Base-by-base conservation (phyloP, 2,113 vertebrate genomes). In the Saguinus imperator region DNA sequence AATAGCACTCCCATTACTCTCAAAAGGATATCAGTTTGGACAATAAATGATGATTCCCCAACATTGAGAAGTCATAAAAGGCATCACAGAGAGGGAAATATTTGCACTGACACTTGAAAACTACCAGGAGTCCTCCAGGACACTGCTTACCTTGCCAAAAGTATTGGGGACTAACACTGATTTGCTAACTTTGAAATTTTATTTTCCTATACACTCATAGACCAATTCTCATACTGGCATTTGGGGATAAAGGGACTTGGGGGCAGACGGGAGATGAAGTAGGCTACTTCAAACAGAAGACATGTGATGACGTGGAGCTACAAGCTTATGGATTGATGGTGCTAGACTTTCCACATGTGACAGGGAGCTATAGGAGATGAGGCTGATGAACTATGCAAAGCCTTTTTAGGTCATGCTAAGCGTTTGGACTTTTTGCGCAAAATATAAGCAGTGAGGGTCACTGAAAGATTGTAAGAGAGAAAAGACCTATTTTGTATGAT, bases 111-210 rank as follows among this genome's bases (percentile, higher is more conserved):
- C 29, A n/a, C 37, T 89, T 9, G 9, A 45, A 85, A 72, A 35
- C 50, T 35, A 43, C 29, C 3, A 1, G 50, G 32, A 27, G 43
- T 81, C 57, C 55, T 45, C 25, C 37, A 70, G 25, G 20, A 6
- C 48, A 29, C 86, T 52, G 32, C 27, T 89, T 13, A 72, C 21
- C 37, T 91, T 97, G 88, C 90, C 9, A 6, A 21, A 88, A 89
- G 9, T 75, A 61, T 4, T 29, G 9, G 48, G 8, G 37, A 72
- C 92, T 57, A 18, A 48, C 37, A 21, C 35, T 75, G 35, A 12
- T 48, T 92, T 40, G 37, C 40, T 80, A 17, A 9, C 20, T 87
- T 83, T 86, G 17, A 32, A 29, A 86, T 88, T 45, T 91, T 16
- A 66, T 23, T 40, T 61, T 58, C 7, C 55, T 40, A 0, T 81